Evolutionary conservation across 1,140 invertebrate species (phyloP).

Genomic region (Drosophila ananassae): DNA sequence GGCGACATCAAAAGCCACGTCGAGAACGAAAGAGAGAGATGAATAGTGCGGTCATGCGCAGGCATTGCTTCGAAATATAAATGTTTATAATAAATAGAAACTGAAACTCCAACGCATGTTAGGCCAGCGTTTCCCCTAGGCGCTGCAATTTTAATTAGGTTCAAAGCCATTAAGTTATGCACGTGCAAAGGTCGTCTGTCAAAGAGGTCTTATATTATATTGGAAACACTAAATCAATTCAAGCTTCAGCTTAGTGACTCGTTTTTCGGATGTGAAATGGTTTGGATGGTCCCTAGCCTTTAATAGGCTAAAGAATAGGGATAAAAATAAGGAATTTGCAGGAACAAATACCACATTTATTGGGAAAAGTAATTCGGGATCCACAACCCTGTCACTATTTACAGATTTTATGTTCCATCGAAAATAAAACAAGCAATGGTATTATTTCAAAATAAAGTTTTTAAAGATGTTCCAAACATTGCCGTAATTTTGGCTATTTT

Average conservation of each 20-base stretch:
- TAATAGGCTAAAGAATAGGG: too few relatives aligned
- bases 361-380: too few relatives aligned
- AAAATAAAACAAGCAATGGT: too few relatives aligned
- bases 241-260: background rate
- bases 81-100: conserved; percentile 35
- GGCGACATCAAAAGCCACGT: conserved; percentile 44
- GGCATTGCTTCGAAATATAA: conserved; percentile 22
- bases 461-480: too few relatives aligned
- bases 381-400: too few relatives aligned
- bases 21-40: conserved; percentile 38
- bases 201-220: background rate
- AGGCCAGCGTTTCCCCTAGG: conserved; percentile 6
- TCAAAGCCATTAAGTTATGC: background rate
- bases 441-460: too few relatives aligned
- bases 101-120: conserved; percentile 15
- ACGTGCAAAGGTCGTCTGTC: background rate
- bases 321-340: too few relatives aligned
- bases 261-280: background rate
- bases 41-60: conserved; percentile 47
- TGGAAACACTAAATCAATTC: background rate
- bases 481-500: too few relatives aligned
- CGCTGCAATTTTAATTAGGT: conserved; percentile 6
- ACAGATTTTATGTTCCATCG: too few relatives aligned
- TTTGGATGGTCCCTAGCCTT: too few relatives aligned
- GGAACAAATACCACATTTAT: too few relatives aligned